Conservation (phyloP, 2,797 vertebrate genomes). For the Chanos chanos region DNA sequence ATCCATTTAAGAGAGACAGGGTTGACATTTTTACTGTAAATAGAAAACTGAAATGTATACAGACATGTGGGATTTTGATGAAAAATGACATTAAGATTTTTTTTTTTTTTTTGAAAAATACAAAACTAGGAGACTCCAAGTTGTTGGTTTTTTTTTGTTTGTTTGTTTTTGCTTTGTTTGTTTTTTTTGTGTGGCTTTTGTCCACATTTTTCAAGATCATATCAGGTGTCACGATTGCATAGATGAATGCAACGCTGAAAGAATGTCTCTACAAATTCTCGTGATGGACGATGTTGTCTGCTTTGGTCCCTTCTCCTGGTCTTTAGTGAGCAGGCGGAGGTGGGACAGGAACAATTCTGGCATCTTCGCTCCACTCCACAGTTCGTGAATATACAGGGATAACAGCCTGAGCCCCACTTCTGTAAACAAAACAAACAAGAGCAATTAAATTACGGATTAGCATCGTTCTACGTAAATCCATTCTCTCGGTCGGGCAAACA, state of each 20-base stretch:
- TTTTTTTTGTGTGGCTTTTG: background rate
- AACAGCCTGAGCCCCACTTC: constrained; percentile 62
- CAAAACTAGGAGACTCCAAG: no score
- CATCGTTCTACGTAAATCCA: no score
- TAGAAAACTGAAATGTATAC: background rate
- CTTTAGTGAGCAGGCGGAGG: constrained; percentile 50
- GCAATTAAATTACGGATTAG: background rate
- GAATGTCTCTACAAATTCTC: constrained; percentile 62
- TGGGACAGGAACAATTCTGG: constrained; percentile 67
- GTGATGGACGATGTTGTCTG: constrained; percentile 38
- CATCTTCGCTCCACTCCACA: constrained; percentile 64
- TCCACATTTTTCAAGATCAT: background rate
- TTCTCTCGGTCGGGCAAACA: no score
- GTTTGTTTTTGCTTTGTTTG: background rate
- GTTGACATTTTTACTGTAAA: background rate
- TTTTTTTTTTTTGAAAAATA: no score
- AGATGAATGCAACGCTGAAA: constrained; percentile 6
- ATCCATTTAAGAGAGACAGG: background rate
- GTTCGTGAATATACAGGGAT: constrained; percentile 66
- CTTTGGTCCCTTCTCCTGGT: constrained; percentile 36
- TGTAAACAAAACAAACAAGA: constrained; percentile 36
- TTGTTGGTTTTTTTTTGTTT: no score
- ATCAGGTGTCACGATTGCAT: constrained; percentile 13
- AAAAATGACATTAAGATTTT: no score
- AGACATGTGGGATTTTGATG: no score